These are phyloP conservation scores for Paramisgurnus dabryanus DNA, from an alignment of 2,113 vertebrate species.

Conservation along the genomic window DNA sequence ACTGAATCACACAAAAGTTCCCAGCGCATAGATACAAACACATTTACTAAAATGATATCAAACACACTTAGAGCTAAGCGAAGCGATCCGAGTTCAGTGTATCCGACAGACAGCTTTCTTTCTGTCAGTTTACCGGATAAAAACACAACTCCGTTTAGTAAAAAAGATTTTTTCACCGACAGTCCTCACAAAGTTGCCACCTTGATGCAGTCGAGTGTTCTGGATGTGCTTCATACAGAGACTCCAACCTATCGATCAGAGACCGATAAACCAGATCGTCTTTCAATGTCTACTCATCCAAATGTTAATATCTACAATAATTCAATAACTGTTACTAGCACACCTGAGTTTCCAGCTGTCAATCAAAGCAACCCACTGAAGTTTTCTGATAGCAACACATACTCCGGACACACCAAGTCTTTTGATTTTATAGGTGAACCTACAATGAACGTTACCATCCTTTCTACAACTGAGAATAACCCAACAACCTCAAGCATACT, in stretches of 20 bases:
- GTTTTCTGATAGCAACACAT: neutral
- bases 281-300: conserved; percentile 31
- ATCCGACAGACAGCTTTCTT: neutral
- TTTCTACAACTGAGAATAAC: neutral
- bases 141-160: neutral
- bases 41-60: conserved; percentile 1
- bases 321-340: neutral
- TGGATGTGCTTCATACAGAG: neutral
- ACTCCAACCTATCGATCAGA: neutral
- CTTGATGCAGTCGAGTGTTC: neutral
- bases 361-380: conserved; percentile 16
- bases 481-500: conserved; percentile 6
- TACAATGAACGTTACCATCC: neutral
- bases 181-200: neutral
- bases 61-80: neutral
- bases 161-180: neutral
- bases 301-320: conserved; percentile 3
- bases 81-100: neutral
- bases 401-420: neutral
- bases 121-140: neutral
- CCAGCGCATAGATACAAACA: neutral
- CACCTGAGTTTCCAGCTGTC: conserved; percentile 33
- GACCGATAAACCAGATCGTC: conserved; percentile 5
- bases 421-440: neutral
- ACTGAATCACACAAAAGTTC: conserved; percentile 10